These are phyloP conservation scores for Alcedo atthis DNA, from an alignment of 2,797 vertebrate genomes.

Conservation along the genomic window DNA sequence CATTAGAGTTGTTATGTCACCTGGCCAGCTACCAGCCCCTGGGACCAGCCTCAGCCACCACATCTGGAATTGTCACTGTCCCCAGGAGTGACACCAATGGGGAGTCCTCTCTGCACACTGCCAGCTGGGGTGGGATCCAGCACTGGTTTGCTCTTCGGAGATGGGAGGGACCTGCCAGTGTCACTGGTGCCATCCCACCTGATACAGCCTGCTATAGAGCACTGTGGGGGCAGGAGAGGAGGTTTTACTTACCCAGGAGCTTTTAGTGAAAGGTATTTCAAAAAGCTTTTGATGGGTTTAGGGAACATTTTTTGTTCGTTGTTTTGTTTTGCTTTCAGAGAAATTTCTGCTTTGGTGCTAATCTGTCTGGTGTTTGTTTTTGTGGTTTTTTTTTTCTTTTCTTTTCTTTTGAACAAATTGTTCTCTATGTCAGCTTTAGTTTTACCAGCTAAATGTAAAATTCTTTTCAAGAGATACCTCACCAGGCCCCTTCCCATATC, in stretches of 20 bases:
- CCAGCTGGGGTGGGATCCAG: not conserved
- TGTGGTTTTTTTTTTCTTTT: not conserved
- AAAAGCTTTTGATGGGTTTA: not conserved
- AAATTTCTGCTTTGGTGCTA: not conserved
- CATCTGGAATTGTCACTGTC: too few relatives aligned
- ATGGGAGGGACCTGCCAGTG: accelerated
- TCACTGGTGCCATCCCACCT: not conserved
- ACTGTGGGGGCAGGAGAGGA: not conserved
- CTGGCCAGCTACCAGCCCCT: not conserved
- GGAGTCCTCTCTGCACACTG: not conserved
- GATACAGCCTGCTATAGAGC: accelerated
- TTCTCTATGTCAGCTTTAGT: not conserved
- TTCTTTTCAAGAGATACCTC: not conserved
- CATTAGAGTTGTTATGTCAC: not conserved
- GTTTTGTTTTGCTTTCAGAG: not conserved
- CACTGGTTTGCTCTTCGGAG: accelerated
- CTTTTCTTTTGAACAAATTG: not conserved
- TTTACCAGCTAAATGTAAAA: not conserved
- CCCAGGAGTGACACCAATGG: accelerated
- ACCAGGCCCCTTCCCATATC: not conserved
- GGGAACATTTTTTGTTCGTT: not conserved
- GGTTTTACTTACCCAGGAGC: not conserved
- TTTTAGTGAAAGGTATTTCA: not conserved
- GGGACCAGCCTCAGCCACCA: not conserved
- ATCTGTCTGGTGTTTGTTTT: not conserved